Conservation (phyloP, 2,113 vertebrate genomes). For the cattle (Bos taurus) region ARS-UCD2.0 NC_037343.1:9665001-9665500, state of each 20-base stretch:
- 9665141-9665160: neutral
- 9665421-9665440: neutral
- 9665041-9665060: neutral
- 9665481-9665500: neutral
- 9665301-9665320: neutral
- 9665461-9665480: neutral
- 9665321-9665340: neutral
- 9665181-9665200: neutral
- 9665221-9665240: neutral
- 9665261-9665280: neutral
- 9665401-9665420: neutral
- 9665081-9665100: neutral
- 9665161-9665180: neutral
- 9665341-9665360: neutral
- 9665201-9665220: neutral
- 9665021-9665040: neutral
- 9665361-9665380: neutral
- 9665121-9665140: neutral
- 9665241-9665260: neutral
- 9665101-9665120: neutral
- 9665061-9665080: neutral
- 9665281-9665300: neutral
- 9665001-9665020: neutral
- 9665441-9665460: neutral
- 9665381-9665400: neutral